phyloP scores from a whole-genome alignment of 2,113 vertebrate species.

The Cheilinus undulatus region DNA sequence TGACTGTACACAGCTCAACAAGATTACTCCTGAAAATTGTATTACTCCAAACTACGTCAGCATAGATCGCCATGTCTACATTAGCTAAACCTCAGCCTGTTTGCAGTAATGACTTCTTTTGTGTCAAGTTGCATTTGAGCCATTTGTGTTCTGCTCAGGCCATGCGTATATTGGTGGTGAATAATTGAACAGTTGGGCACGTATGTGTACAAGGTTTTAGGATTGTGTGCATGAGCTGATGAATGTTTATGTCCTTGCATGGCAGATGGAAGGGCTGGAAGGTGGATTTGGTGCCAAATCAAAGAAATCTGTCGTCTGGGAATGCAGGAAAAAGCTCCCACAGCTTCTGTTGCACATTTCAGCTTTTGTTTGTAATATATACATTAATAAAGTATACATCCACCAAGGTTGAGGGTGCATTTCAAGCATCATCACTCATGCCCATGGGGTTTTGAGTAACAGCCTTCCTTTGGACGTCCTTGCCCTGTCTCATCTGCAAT shows the following conservation, averaged over 20 bases:
- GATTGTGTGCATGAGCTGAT: neutral
- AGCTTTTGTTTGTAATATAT: slow-evolving; percentile 4
- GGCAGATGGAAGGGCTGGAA: neutral
- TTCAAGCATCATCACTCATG: slow-evolving; percentile 6
- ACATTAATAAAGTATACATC: slow-evolving; percentile 13
- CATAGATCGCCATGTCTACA: slow-evolving; percentile 20
- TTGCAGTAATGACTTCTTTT: slow-evolving; percentile 53
- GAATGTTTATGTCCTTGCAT: slow-evolving; percentile 3
- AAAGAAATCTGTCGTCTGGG: slow-evolving; percentile 29
- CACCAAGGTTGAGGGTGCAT: slow-evolving; percentile 48
- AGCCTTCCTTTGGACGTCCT: slow-evolving; percentile 52
- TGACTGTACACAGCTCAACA: slow-evolving; percentile 24
- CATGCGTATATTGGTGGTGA: slow-evolving; percentile 52
- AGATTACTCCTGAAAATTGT: slow-evolving; percentile 65
- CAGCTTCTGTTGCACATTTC: slow-evolving; percentile 39
- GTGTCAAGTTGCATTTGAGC: slow-evolving; percentile 58
- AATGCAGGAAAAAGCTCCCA: neutral
- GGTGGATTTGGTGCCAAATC: slow-evolving; percentile 27
- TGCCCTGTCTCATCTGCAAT: slow-evolving; percentile 63
- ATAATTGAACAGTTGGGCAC: slow-evolving; percentile 55
- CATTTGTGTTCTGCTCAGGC: slow-evolving; percentile 52
- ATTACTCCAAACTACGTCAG: slow-evolving; percentile 39
- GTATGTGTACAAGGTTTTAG: slow-evolving; percentile 32
- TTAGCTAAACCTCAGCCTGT: slow-evolving; percentile 42
- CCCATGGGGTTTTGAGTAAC: slow-evolving; percentile 12